phyloP scores from a whole-genome alignment of 2,113 vertebrate species.

The Indri indri region DNA sequence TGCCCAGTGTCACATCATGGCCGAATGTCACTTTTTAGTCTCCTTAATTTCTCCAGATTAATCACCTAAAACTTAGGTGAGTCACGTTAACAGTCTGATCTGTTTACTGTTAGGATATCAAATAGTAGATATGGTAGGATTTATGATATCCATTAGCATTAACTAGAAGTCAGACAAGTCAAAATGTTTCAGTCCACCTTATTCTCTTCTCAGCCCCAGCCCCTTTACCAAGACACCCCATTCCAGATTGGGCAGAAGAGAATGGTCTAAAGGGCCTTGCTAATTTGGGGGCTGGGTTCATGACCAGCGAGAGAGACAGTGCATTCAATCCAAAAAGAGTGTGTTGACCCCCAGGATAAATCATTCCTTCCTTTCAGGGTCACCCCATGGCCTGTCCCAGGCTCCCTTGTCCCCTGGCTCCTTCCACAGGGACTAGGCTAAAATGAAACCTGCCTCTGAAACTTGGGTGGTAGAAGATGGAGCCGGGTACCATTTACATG shows the following conservation, averaged over 20 bases:
- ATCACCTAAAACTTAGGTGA: neutral
- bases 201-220: neutral
- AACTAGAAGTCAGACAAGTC: neutral
- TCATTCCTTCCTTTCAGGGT: neutral
- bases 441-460: neutral
- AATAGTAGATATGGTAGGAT: neutral
- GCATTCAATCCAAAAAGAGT: neutral
- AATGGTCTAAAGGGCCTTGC: neutral
- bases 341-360: neutral
- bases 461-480: too few relatives aligned
- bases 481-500: neutral
- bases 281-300: neutral
- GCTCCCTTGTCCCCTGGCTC: neutral
- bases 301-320: neutral
- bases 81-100: neutral
- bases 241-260: neutral
- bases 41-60: neutral
- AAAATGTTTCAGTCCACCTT: neutral
- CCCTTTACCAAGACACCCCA: neutral
- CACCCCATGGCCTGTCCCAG: neutral
- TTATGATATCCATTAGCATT: neutral
- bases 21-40: neutral
- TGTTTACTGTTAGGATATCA: neutral
- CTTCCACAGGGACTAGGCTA: neutral
- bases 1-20: neutral